phyloP scores from a whole-genome alignment of 2,797 vertebrate species.

The Pelodytes ibericus region DNA sequence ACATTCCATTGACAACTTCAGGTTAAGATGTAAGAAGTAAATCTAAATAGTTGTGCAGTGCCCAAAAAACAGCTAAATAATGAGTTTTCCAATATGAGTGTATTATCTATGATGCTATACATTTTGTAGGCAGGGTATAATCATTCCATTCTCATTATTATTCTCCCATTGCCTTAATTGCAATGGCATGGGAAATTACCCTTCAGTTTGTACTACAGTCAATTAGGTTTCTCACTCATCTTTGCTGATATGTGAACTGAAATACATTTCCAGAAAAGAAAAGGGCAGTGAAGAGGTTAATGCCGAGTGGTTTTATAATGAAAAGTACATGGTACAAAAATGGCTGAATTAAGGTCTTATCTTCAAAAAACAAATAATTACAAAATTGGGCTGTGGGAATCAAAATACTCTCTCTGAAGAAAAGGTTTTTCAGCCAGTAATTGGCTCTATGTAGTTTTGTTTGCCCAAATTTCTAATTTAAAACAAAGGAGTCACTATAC shows the following conservation, averaged over 20 bases:
- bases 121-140: no score
- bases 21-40: no score
- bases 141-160: no score
- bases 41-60: no score
- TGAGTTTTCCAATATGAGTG: no score
- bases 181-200: background rate
- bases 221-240: background rate
- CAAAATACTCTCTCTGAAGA: background rate
- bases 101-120: no score
- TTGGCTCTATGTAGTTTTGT: background rate
- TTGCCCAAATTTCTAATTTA: background rate
- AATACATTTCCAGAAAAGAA: background rate
- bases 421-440: background rate
- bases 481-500: background rate
- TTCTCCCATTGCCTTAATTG: background rate
- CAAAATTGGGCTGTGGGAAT: background rate
- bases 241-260: background rate
- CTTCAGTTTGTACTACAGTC: background rate
- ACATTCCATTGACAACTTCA: no score
- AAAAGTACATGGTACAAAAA: background rate
- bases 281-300: background rate
- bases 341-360: constrained; percentile 17
- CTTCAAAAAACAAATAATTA: constrained; percentile 26
- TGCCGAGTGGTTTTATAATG: background rate
- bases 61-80: no score